Conservation (phyloP, 1,140 invertebrate genomes). For the Orchesella cincta region DNA sequence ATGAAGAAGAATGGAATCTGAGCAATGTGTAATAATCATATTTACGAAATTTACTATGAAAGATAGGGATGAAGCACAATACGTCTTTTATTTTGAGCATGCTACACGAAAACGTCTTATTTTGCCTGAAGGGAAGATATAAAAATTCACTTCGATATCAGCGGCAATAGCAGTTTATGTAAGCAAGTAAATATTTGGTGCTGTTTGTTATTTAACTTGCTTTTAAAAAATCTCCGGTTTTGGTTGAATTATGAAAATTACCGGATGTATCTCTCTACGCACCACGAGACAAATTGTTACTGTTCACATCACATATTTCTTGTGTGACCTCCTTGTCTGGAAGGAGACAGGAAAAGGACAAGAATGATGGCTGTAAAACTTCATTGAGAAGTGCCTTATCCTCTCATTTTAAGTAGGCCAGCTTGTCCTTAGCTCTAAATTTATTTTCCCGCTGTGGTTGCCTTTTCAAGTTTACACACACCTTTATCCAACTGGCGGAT, state of each 20-base stretch:
- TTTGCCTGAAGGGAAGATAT: background rate
- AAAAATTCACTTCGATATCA: background rate
- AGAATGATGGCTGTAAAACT: conserved; percentile 7
- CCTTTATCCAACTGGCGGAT: background rate
- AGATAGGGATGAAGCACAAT: background rate
- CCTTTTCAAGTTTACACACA: background rate
- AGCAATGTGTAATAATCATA: conserved; percentile 5
- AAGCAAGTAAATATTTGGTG: background rate
- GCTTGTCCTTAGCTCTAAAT: background rate
- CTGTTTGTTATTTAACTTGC: too few species aligned
- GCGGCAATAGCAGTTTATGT: background rate
- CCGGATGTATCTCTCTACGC: background rate
- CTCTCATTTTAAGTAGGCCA: background rate
- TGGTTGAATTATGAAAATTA: background rate
- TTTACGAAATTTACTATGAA: background rate
- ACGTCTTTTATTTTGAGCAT: background rate
- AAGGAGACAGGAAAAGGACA: background rate
- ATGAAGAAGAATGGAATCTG: conserved; percentile 6
- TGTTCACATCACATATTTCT: background rate
- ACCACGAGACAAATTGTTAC: too few species aligned
- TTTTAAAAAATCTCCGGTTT: background rate
- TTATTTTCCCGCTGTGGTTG: conserved; percentile 3
- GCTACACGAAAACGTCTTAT: background rate
- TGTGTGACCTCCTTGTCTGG: background rate
- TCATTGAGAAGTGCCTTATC: conserved; percentile 9